phyloP scores from a whole-genome alignment of 2,888 invertebrate genomes.

The Phengaris arion region DNA sequence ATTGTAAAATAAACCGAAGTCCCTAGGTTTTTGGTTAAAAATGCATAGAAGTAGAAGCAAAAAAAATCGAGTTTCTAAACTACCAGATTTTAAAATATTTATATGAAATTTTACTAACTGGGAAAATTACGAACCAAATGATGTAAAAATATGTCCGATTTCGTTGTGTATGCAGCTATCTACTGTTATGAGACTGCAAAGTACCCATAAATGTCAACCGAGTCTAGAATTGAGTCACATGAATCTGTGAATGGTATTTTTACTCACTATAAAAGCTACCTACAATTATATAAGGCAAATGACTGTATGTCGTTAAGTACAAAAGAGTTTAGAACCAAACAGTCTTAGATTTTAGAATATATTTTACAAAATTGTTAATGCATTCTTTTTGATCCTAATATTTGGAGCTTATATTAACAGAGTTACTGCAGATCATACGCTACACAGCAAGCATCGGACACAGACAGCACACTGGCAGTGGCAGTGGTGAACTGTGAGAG shows the following conservation, averaged over 20 bases:
- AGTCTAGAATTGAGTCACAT: not conserved
- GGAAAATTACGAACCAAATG: too few species aligned
- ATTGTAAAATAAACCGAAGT: not conserved
- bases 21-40: not conserved
- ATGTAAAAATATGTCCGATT: too few species aligned
- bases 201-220: not conserved
- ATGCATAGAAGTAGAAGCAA: not conserved
- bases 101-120: too few species aligned
- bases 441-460: not conserved
- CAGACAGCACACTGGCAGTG: not conserved
- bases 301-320: constrained; percentile 6
- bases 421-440: not conserved
- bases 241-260: not conserved
- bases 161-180: not conserved
- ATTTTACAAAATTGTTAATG: constrained; percentile 3
- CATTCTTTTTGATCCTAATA: constrained; percentile 9
- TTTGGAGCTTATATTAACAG: not conserved
- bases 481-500: constrained; percentile 3
- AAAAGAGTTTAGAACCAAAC: constrained; percentile 23
- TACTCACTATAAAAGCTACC: not conserved
- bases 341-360: constrained; percentile 28
- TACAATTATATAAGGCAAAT: constrained; percentile 1
- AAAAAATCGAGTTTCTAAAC: too few species aligned
- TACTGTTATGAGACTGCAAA: not conserved
- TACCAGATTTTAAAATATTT: too few species aligned